Base-by-base conservation (phyloP, 2,888 invertebrate genomes). In the Chydorus sphaericus region DNA sequence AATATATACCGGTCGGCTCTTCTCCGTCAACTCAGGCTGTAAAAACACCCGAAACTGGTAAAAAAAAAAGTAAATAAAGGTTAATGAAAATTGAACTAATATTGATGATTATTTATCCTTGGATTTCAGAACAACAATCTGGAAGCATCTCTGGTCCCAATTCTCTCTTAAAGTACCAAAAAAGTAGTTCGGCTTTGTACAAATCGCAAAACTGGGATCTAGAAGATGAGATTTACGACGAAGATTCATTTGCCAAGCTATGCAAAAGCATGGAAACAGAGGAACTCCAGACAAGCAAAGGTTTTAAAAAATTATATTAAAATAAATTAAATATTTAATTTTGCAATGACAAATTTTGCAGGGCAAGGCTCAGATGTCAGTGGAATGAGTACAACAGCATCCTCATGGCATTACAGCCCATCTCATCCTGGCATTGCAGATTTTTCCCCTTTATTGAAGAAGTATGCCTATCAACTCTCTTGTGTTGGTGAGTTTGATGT, bases 391-490 rank as follows among this genome's bases (percentile, higher is more conserved):
- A 44, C 44, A 44, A 44, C 44, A 7, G 44, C 44, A 3, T 44
- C 44, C 14, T 44, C 44, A 1, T 44, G 44, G 44, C 44, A 44
- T 44, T 44, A 44, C n/a, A 26, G 23, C n/a, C 52, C 31, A 37
- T 52, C 52, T 31, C 20, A 18, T 3, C 36, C 31, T 23, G 26
- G 23, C 23, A 48, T 55, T 11, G 33, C 30, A 16, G 55, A 55
- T 23, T 55, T 33, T n/a, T 55, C 55, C 1, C 55, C 55, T 23
- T 38, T 53, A 8, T 33, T 55, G 55, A 55, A 55, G 33, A 55
- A 55, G 36, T 55, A 49, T 36, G 14, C 55, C 11, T 55, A 55
- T 49, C 55, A 55, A 23, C 48, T 55, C 14, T 55, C 55, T 1
- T 49, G 33, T 2, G 28, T 49, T 20, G 55, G 55, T 55, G 20